Base-by-base conservation (phyloP, 2,113 vertebrate genomes). In the Xyrauchen texanus region DNA sequence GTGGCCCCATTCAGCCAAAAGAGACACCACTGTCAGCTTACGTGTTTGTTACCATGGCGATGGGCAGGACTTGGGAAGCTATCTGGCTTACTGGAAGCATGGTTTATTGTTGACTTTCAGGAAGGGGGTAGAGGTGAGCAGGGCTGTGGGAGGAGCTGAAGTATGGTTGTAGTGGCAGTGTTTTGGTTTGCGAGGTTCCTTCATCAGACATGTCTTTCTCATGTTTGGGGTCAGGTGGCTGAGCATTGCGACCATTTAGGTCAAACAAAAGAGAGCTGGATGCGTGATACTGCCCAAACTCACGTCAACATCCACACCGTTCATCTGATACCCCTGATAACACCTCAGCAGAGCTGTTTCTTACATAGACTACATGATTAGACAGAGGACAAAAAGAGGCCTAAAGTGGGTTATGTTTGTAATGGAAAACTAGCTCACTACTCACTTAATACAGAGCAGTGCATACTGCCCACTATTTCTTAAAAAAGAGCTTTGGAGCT, bases 11-110 rank as follows among this genome's bases (percentile, higher is more conserved):
- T 86, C 85, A 88, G 88, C 81, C 77, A 55, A 80, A 57, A 68
- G 67, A 78, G 86, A 76, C 82, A 67, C 78, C 81, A 63, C 82
- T 69, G 87, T 79, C 72, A 81, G 76, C 82, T 58, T 68, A 61
- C 81, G 74, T 87, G 82, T 86, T 85, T 81, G 89, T 91, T 89
- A 77, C 89, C 90, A 91, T 91, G 92, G 91, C 64, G 85, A 91
- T 72, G 85, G 80, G 82, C 77, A 85, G 86, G 85, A 80, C 88
- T 45, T 83, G 82, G 71, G 83, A 84, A 91, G 90, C 87, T 87
- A 92, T 93, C 90, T 73, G 77, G 87, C 87, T 93, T 93, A 92
- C 91, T 92, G 91, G 92, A 92, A 93, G 90, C 86, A 34, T 85
- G 82, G 74, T 89, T 91, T 90, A 91, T 91, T 92, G 90, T 91